phyloP scores from a whole-genome alignment of 2,888 invertebrate species.

The Melipona bicolor region DNA sequence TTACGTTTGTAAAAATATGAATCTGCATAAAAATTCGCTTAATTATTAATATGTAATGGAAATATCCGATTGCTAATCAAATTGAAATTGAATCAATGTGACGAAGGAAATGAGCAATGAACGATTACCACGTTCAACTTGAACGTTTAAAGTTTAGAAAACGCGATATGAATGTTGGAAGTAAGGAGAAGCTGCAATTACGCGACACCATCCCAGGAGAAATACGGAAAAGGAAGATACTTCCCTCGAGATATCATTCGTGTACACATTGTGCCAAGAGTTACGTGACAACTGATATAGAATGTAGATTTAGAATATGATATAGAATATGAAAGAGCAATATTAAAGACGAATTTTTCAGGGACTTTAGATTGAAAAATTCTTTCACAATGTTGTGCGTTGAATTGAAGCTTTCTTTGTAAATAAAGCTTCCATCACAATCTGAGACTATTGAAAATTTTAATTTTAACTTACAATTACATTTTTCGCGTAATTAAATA shows the following conservation, averaged over 20 bases:
- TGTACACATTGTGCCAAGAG: constrained; percentile 33
- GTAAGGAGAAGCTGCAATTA: constrained; percentile 19
- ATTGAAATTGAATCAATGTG: no score
- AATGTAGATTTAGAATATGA: background rate
- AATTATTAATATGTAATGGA: background rate
- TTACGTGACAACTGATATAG: constrained; percentile 15
- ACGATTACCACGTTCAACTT: background rate
- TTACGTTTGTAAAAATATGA: background rate
- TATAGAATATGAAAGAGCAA: no score
- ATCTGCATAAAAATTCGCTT: background rate
- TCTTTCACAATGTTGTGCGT: background rate
- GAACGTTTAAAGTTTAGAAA: background rate
- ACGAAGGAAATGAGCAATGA: background rate
- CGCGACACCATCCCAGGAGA: constrained; percentile 15
- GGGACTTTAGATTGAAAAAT: background rate
- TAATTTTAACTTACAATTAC: no score
- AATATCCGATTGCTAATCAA: no score
- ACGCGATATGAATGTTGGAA: background rate
- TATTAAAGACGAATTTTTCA: background rate
- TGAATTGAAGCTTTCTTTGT: no score
- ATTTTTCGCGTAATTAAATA: background rate
- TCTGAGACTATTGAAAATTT: no score
- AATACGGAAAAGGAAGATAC: constrained; percentile 38
- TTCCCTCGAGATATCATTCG: constrained; percentile 55
- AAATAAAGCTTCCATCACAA: no score